Percentiles rank a stretch among this genome's conserved stretches.
These are phyloP conservation scores for Caenorhabditis becei DNA, from an alignment of 2,888 invertebrate species.

Conservation along the genomic window DNA sequence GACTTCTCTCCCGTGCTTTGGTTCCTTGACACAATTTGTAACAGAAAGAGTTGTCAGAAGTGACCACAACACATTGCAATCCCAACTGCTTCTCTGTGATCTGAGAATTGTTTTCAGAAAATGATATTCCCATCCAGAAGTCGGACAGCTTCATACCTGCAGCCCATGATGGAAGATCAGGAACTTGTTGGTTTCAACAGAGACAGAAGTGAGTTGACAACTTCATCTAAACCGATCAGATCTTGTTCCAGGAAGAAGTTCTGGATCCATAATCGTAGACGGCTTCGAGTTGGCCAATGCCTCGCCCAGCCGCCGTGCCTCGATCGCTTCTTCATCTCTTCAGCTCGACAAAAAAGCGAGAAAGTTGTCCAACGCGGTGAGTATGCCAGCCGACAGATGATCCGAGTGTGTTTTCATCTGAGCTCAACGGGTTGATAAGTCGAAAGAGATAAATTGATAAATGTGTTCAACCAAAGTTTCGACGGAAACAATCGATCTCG, in stretches of 20 bases:
- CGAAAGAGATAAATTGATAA: conserved; percentile 41
- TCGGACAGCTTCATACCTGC: conserved; percentile 39
- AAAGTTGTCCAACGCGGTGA: conserved; percentile 45
- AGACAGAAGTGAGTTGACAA: conserved; percentile 45
- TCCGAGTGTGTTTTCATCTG: conserved; percentile 22
- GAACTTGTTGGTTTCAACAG: conserved; percentile 45
- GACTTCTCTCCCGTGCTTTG: conserved; percentile 47
- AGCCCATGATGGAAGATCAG: conserved; percentile 60
- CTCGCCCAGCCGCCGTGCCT: conserved; percentile 39
- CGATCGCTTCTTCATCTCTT: conserved; percentile 16
- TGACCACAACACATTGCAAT: too few species aligned
- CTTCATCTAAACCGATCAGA: not conserved
- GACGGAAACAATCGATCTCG: conserved; percentile 43
- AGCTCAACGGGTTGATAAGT: not conserved
- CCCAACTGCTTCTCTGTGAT: conserved; percentile 13
- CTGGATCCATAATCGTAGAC: conserved; percentile 52
- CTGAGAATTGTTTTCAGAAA: too few species aligned
- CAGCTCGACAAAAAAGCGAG: conserved; percentile 39
- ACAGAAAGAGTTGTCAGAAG: not conserved
- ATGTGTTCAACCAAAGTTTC: conserved; percentile 44
- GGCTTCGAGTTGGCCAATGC: conserved; percentile 33
- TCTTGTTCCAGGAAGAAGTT: conserved; percentile 51
- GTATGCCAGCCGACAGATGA: conserved; percentile 19
- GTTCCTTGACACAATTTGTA: conserved; percentile 19
- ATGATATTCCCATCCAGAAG: conserved; percentile 51